Base-by-base conservation (phyloP, 2,888 invertebrate genomes). In the Pyrochroa serraticornis region DNA sequence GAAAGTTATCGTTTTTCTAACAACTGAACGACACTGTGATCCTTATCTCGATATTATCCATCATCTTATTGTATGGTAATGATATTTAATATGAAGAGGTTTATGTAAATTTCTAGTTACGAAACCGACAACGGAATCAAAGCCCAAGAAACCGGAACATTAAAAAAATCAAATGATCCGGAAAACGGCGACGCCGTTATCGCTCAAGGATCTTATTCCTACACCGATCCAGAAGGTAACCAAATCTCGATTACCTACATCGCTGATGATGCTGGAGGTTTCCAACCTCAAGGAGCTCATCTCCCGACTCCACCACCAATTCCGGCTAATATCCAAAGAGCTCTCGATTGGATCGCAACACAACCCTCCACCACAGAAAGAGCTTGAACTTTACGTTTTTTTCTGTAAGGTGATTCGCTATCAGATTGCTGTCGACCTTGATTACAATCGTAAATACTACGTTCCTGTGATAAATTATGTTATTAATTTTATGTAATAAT, bases 71-170 rank as follows among this genome's bases (percentile, higher is more conserved):
- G 54, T 54, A 41, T 54, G 54, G 46, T 46, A 54, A 54, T 54
- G 47, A 35, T 46, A 52, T 45, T 51, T 37, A 49, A 13, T 7
- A 12, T 41, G 14, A n/a, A 46, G 31, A 9, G 13, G 42, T 51
- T 59, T 58, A 45, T 13, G 10, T 8, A 10, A 33, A 33, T 31
- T 80, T 80, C 39, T 76, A 92, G 92, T 75, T 92, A 86, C 73
- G 91, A 92, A 81, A 87, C 91, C 12, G 91, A 88, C 56, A 92
- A 92, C 73, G 91, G 91, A 54, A 92, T 92, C 55, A 88, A 91
- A 75, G 90, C 89, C 1, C 87, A 92, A 74, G 92, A 92, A 79
- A 85, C 86, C 9, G 92, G 92, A 9, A 87, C 89, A 22, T 77
- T 92, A 68, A 91, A 91, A 80, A 88, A 88, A 73, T 87, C 88